phyloP scores from a whole-genome alignment of 2,797 vertebrate genomes.

The Eulemur albifrons region DNA sequence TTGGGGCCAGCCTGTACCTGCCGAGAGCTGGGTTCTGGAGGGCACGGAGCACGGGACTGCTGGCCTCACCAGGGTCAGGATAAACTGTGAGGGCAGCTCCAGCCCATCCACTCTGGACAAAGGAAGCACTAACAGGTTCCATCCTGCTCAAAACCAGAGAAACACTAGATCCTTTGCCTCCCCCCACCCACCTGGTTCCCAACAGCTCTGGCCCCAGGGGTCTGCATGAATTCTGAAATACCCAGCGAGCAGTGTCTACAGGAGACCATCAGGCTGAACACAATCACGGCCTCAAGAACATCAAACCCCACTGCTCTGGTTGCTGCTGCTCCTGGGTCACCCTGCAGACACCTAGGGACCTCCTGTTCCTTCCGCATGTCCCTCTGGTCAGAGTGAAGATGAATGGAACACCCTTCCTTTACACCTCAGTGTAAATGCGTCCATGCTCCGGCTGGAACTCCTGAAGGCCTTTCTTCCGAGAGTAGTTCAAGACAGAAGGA shows the following conservation, averaged over 20 bases:
- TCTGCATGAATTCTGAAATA: not conserved
- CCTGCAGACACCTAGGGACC: not conserved
- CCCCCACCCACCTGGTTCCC: not conserved
- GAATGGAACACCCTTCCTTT: not conserved
- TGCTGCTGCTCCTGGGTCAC: accelerated
- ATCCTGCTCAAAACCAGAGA: not conserved
- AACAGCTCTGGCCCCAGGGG: not conserved
- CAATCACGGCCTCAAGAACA: not conserved
- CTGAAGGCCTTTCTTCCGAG: not conserved
- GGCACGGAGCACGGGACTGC: not conserved
- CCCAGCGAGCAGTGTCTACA: not conserved
- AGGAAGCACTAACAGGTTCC: not conserved
- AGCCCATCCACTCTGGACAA: not conserved
- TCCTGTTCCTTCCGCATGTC: not conserved
- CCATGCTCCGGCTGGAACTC: not conserved
- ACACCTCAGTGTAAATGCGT: not conserved
- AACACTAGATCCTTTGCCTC: not conserved
- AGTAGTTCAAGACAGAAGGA: not conserved
- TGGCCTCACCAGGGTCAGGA: not conserved
- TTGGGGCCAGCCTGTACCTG: not conserved
- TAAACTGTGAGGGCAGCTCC: not conserved
- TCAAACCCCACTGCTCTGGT: not conserved
- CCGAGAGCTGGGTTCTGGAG: not conserved
- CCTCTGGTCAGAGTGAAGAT: not conserved
- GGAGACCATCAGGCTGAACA: not conserved